Evolutionary conservation across 1,140 invertebrate genomes (phyloP), one percentile per base, ranked within the genome.

Genomic region (Coenobita brevimanus): DNA sequence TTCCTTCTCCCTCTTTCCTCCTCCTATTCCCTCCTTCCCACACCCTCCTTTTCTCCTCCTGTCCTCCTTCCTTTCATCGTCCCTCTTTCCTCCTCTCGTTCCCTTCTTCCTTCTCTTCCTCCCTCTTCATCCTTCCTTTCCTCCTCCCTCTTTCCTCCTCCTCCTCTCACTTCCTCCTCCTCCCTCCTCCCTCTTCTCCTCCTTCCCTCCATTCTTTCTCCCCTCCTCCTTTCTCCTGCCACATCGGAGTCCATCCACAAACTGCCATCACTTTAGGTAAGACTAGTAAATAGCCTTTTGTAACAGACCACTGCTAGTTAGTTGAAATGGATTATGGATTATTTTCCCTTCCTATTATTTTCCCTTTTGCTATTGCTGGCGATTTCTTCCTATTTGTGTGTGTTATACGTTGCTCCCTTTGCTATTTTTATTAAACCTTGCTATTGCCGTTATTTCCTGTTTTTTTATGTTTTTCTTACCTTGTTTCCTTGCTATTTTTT

Each of bases 291-390:
- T 85, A 85, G 50, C 36, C 33, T 50, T 21, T 41, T n/a, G 38
- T 85, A 73, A 85, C 78, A 73, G 82, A 85, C 50, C 73, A 73
- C 71, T 46, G 10, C 13, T 71, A 78, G 78, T 78, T 54, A 64
- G 69, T 60, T 36, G 76, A 27, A 85, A 85, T 78, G 76, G 76
- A 73, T 50, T 73, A 64, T 46, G 78, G 82, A 85, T 85, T 67
- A 78, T 78, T 85, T 76, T 38, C 71, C 41, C 43, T 85, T 76
- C 41, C 71, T 64, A 64, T 82, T 82, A 17, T 69, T 27, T 27
- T 82, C 50, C 64, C 30, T 62, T 30, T 82, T 69, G 8, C 54
- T 81, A 13, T 36, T 38, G n/a, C 38, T 46, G 33, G 36, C 43
- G n/a, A 43, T 43, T 17, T 24, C 36, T 8, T 10, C 36, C 1